These are phyloP conservation scores for Proctacanthus coquilletti DNA, from an alignment of 1,140 invertebrate genomes.

Conservation along the genomic window DNA sequence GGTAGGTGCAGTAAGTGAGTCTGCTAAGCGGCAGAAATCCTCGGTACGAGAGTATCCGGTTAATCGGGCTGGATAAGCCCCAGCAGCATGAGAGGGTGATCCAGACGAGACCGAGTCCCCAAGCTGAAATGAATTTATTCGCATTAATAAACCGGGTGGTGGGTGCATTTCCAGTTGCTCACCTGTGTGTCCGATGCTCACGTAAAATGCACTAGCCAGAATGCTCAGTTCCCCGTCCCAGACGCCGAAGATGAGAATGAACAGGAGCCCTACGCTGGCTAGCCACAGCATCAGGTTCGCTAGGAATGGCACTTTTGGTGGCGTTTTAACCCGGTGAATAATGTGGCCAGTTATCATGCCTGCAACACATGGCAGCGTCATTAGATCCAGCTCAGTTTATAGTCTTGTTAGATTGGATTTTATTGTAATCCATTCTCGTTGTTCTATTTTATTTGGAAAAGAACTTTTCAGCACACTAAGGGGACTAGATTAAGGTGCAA, in stretches of 20 bases:
- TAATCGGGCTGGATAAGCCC: slow-evolving; percentile 54
- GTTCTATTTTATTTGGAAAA: no score
- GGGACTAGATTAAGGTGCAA: no score
- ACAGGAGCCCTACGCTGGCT: slow-evolving; percentile 38
- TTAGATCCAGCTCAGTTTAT: no score
- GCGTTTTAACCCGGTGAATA: slow-evolving; percentile 51
- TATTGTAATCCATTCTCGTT: no score
- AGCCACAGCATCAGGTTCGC: slow-evolving; percentile 43
- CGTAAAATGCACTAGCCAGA: slow-evolving; percentile 47
- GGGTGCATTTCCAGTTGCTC: no score
- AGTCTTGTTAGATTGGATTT: no score
- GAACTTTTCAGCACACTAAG: no score
- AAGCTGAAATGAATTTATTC: slow-evolving; percentile 35
- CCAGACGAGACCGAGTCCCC: slow-evolving; percentile 62
- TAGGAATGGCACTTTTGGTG: slow-evolving; percentile 43
- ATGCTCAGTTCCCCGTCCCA: slow-evolving; percentile 50
- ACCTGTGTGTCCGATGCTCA: slow-evolving; percentile 42
- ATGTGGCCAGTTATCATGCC: slow-evolving; percentile 61
- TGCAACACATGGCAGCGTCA: no score
- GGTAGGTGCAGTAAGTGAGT: slow-evolving; percentile 79
- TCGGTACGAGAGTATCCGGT: slow-evolving; percentile 60
- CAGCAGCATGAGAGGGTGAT: slow-evolving; percentile 64
- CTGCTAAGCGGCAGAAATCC: slow-evolving; percentile 70
- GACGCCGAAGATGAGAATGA: slow-evolving; percentile 59
- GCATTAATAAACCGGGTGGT: no score